phyloP scores from a whole-genome alignment of 2,888 invertebrate genomes.

The Acanthosepion esculentum region DNA sequence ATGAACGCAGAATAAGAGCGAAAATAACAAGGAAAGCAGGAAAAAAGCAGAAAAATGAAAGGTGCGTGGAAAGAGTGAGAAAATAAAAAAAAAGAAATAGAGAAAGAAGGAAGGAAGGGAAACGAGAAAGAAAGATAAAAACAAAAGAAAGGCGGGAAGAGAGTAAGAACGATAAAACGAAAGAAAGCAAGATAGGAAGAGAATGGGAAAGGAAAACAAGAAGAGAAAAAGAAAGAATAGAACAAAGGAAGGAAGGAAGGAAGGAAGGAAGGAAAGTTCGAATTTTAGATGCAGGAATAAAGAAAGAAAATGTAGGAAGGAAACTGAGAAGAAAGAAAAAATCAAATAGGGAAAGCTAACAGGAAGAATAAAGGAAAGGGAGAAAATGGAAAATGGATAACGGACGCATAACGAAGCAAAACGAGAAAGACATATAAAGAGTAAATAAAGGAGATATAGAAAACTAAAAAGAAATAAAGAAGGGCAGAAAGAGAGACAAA shows the following conservation, averaged over 20 bases:
- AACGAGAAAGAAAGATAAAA: background rate
- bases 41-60: background rate
- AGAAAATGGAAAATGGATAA: background rate
- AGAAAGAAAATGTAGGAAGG: background rate
- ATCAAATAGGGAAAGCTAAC: background rate
- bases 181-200: background rate
- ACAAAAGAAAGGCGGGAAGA: background rate
- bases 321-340: too few relatives aligned
- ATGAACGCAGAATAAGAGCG: background rate
- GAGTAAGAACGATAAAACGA: too few relatives aligned
- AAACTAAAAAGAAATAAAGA: too few relatives aligned
- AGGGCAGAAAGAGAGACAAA: too few relatives aligned
- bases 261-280: background rate
- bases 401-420: too few relatives aligned
- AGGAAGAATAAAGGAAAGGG: background rate
- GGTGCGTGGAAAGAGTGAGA: background rate
- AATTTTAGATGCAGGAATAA: background rate
- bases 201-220: background rate
- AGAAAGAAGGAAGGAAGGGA: background rate
- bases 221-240: background rate
- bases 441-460: too few relatives aligned
- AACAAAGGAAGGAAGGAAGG: background rate
- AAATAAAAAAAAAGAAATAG: background rate
- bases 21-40: background rate
- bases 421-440: too few relatives aligned